Evolutionary conservation across 2,113 vertebrate genomes (phyloP).

Genomic region (Gobio gobio): DNA sequence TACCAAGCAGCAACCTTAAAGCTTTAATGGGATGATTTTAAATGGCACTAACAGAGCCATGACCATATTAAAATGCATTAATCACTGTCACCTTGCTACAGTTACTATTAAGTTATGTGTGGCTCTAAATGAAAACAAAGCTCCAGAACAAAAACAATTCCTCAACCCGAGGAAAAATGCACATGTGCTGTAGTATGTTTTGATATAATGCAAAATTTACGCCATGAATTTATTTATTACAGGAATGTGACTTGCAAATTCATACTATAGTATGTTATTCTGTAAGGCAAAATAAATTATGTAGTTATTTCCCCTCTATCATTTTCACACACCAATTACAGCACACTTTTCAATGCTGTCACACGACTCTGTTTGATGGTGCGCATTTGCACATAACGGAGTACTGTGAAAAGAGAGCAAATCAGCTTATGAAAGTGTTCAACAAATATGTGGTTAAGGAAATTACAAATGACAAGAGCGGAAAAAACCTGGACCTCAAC

Average conservation of each 20-base stretch:
- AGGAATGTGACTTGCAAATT: background rate
- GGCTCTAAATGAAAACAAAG: background rate
- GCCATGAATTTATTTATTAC: background rate
- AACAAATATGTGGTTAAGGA: conserved; percentile 30
- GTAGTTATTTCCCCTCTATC: conserved; percentile 6
- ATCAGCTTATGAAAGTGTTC: conserved; percentile 17
- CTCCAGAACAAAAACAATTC: background rate
- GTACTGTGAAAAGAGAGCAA: conserved; percentile 21
- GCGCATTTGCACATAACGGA: background rate
- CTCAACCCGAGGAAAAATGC: background rate
- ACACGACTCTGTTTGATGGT: background rate
- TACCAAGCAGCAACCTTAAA: background rate
- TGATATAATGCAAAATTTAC: background rate
- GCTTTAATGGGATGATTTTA: background rate
- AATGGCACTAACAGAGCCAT: background rate
- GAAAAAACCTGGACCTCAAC: background rate
- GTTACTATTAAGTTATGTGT: background rate
- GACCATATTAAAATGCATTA: conserved; percentile 24
- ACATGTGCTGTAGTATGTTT: background rate
- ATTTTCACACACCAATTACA: conserved; percentile 28
- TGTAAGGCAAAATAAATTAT: conserved; percentile 26
- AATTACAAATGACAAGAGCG: conserved; percentile 13
- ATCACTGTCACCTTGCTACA: conserved; percentile 13
- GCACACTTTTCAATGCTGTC: conserved; percentile 16
- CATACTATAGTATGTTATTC: background rate